Conservation (phyloP, 2,797 vertebrate genomes). For the Cyclura pinguis region DNA sequence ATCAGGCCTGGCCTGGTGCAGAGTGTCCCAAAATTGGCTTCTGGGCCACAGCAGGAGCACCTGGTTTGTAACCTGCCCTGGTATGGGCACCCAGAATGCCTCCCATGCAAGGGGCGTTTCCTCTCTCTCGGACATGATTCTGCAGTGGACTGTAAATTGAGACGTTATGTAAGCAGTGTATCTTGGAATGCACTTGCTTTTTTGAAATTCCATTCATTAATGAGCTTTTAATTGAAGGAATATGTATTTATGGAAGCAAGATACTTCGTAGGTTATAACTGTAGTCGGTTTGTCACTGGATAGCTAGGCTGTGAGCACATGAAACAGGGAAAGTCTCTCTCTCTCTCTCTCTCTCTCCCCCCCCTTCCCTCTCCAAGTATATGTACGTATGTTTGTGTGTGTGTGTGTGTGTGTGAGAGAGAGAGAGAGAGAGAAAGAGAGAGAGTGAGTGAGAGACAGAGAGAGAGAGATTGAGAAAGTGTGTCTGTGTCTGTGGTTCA, state of each 20-base stretch:
- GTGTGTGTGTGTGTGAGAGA: background rate
- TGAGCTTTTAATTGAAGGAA: slow-evolving; percentile 49
- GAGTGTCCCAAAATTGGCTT: background rate
- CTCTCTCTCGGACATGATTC: background rate
- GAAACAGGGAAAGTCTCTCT: slow-evolving; percentile 33
- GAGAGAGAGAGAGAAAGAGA: too few species aligned
- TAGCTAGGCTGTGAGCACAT: slow-evolving; percentile 45
- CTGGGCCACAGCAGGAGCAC: background rate
- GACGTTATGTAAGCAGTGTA: slow-evolving; percentile 7
- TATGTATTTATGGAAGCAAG: slow-evolving; percentile 30
- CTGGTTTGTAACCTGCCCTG: background rate
- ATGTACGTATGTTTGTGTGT: background rate
- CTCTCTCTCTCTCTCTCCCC: too few species aligned
- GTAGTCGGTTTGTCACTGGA: slow-evolving; percentile 24
- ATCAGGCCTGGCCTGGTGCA: background rate
- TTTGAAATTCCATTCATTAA: slow-evolving; percentile 48
- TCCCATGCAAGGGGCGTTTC: background rate
- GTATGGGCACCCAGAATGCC: accelerated
- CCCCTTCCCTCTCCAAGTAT: background rate
- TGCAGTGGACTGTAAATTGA: slow-evolving; percentile 33
- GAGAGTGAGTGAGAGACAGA: too few species aligned
- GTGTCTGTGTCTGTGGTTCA: background rate
- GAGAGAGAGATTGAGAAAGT: too few species aligned
- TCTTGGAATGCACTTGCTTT: slow-evolving; percentile 22
- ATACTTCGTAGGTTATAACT: slow-evolving; percentile 49